Evolutionary conservation across 2,113 vertebrate species (phyloP).

Genomic region (Megaceryle maxima): DNA sequence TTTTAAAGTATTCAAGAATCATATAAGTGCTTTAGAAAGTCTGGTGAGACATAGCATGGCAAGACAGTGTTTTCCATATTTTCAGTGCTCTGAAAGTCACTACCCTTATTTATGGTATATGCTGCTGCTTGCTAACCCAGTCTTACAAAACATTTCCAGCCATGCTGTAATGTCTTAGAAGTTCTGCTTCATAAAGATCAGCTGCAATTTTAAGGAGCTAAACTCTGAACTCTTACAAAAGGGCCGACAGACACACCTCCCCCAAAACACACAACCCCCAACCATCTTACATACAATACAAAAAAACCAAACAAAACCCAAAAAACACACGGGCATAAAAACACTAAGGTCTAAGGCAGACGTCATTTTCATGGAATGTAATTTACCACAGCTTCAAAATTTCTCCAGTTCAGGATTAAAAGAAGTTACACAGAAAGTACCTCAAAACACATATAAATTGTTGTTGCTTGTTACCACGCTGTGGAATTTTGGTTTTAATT

Average conservation of each 20-base stretch:
- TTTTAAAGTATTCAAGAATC: neutral
- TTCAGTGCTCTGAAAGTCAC: neutral
- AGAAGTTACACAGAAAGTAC: neutral
- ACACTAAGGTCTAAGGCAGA: neutral
- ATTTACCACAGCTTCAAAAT: neutral
- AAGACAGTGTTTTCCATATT: neutral
- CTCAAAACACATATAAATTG: neutral
- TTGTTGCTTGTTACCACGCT: neutral
- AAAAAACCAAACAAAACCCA: neutral
- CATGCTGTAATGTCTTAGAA: conserved; percentile 4
- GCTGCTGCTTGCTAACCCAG: neutral
- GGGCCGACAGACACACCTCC: neutral
- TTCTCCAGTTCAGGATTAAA: neutral
- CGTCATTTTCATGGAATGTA: neutral
- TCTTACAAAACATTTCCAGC: conserved; percentile 31
- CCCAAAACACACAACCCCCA: neutral
- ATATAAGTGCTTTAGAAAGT: neutral
- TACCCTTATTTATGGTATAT: neutral
- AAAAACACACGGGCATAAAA: neutral
- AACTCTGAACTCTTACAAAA: neutral
- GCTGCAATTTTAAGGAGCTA: neutral
- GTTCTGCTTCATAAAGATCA: neutral
- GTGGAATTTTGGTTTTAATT: neutral
- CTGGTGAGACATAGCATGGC: neutral
- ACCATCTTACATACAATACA: neutral